phyloP scores from a whole-genome alignment of 2,888 invertebrate genomes.

The Polyploca ridens region DNA sequence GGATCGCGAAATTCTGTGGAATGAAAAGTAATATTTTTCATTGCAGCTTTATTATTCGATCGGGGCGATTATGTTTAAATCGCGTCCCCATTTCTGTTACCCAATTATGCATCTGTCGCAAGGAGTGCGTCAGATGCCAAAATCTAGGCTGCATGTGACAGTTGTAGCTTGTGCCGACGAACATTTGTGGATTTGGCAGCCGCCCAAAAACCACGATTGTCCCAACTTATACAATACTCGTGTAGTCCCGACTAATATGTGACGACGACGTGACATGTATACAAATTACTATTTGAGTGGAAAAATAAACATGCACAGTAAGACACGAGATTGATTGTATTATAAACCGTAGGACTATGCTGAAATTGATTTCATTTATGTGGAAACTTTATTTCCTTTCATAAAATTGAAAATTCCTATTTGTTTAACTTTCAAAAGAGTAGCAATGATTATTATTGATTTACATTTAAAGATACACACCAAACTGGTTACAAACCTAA shows the following conservation, averaged over 20 bases:
- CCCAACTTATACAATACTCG: slow-evolving; percentile 42
- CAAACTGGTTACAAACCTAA: background rate
- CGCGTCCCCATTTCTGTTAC: slow-evolving; percentile 60
- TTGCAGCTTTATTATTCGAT: background rate
- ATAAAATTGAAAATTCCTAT: background rate
- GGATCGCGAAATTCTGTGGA: background rate
- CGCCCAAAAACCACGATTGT: slow-evolving; percentile 56
- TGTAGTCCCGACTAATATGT: slow-evolving; percentile 27
- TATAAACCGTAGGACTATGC: too few species aligned
- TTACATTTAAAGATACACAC: background rate
- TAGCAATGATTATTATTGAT: background rate
- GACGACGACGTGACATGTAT: slow-evolving; percentile 41
- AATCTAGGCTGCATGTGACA: slow-evolving; percentile 58
- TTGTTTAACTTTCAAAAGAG: background rate
- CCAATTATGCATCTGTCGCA: slow-evolving; percentile 71
- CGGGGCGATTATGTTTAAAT: slow-evolving; percentile 23
- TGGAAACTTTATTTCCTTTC: too few species aligned
- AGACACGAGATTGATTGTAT: background rate
- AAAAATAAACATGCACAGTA: slow-evolving; percentile 29
- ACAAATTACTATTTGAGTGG: slow-evolving; percentile 32
- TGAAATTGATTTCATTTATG: too few species aligned
- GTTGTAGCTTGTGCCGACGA: slow-evolving; percentile 69
- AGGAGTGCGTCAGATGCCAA: slow-evolving; percentile 53
- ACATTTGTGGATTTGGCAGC: slow-evolving; percentile 60
- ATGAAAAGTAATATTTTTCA: background rate